A percentile compares a stretch with the other conserved stretches of the same genome.
phyloP scores from a whole-genome alignment of 2,888 invertebrate species.

The Rhamphomyia laevipes region DNA sequence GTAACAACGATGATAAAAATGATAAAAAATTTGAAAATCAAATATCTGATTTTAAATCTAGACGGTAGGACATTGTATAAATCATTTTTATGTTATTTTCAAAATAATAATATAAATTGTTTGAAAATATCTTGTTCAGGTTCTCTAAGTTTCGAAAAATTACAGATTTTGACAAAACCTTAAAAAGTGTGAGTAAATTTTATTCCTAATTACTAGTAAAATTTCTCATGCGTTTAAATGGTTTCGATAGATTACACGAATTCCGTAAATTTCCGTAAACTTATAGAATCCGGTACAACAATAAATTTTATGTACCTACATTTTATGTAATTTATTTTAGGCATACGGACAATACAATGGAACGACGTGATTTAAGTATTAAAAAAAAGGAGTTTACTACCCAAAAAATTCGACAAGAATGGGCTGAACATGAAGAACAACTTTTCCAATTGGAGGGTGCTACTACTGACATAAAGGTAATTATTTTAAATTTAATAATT shows the following conservation, averaged over 20 bases:
- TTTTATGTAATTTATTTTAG: slow-evolving; percentile 27
- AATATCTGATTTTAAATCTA: slow-evolving; percentile 45
- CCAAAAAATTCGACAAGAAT: slow-evolving; percentile 36
- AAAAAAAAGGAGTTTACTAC: slow-evolving; percentile 36
- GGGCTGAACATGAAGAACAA: slow-evolving; percentile 36
- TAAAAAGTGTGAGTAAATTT: too few species aligned
- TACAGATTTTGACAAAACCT: too few species aligned
- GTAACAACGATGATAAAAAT: slow-evolving; percentile 32
- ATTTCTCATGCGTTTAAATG: too few species aligned
- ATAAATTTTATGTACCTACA: background rate
- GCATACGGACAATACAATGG: slow-evolving; percentile 44
- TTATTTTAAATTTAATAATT: too few species aligned
- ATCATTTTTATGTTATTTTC: too few species aligned
- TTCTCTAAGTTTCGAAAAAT: too few species aligned
- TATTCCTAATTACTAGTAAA: too few species aligned
- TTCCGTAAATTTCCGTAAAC: too few species aligned
- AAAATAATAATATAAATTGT: too few species aligned
- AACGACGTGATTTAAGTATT: slow-evolving; percentile 28
- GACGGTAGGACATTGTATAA: slow-evolving; percentile 26
- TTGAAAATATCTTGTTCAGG: too few species aligned
- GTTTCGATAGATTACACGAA: too few species aligned
- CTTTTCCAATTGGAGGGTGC: slow-evolving; percentile 28
- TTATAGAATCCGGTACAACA: background rate
- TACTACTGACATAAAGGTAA: slow-evolving; percentile 21
- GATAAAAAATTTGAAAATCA: slow-evolving; percentile 47